Evolutionary conservation across 2,888 invertebrate species (phyloP).

Genomic region (Drosophila kanekoi): DNA sequence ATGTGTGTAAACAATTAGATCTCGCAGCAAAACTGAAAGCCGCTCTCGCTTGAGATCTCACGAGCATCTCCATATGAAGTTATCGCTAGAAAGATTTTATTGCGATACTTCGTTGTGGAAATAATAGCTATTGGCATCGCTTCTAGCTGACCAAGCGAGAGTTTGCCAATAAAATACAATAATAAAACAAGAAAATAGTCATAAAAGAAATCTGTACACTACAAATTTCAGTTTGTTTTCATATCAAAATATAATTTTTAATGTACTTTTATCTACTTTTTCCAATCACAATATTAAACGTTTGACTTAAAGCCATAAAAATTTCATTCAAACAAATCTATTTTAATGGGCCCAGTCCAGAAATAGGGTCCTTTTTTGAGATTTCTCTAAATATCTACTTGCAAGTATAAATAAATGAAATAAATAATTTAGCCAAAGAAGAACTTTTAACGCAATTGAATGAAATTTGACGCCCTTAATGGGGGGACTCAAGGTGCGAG

Average conservation of each 20-base stretch:
- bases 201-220: too few species aligned
- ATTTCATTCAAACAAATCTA: background rate
- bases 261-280: too few species aligned
- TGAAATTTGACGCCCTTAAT: conserved; percentile 42
- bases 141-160: too few species aligned
- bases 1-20: conserved; percentile 2
- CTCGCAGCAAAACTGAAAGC: background rate
- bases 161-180: too few species aligned
- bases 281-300: too few species aligned
- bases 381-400: background rate
- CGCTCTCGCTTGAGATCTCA: background rate
- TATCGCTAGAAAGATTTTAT: too few species aligned
- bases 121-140: too few species aligned
- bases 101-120: too few species aligned
- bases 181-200: too few species aligned
- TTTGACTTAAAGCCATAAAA: background rate
- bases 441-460: conserved; percentile 11
- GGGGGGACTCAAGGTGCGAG: conserved; percentile 22
- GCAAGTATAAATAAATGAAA: background rate
- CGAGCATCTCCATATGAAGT: too few species aligned
- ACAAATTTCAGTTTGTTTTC: too few species aligned
- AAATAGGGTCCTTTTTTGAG: background rate
- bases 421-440: background rate
- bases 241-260: too few species aligned
- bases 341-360: background rate